Evolutionary conservation across 1,140 invertebrate genomes (phyloP).

Genomic region (Megalopta genalis): DNA sequence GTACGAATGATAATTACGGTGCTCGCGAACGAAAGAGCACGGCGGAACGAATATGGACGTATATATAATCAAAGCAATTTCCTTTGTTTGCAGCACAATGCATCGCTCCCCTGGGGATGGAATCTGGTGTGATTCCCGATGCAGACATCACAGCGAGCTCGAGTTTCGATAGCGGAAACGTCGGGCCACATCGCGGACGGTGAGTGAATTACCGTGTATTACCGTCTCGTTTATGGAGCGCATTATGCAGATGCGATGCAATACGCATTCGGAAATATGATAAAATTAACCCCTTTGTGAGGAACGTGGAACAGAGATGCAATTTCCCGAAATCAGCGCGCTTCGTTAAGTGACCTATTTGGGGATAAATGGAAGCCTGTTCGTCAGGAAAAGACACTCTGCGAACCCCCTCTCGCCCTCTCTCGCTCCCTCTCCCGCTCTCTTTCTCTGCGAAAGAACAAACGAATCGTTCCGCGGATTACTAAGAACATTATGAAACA

Average conservation of each 20-base stretch:
- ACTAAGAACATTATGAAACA: background rate
- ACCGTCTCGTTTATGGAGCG: constrained; percentile 58
- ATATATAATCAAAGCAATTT: constrained; percentile 65
- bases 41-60: constrained; percentile 53
- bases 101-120: constrained; percentile 86
- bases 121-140: constrained; percentile 86
- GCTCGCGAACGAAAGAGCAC: constrained; percentile 50
- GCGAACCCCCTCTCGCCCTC: background rate
- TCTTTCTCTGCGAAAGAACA: background rate
- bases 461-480: background rate
- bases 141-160: constrained; percentile 86
- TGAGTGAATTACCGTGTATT: constrained; percentile 68
- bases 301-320: constrained; percentile 13
- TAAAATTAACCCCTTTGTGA: constrained; percentile 56
- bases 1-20: constrained; percentile 20
- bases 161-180: constrained; percentile 87
- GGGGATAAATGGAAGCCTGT: constrained; percentile 20
- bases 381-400: background rate
- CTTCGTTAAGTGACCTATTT: constrained; percentile 44
- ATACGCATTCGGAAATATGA: constrained; percentile 62
- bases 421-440: too few species aligned
- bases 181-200: constrained; percentile 85
- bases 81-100: constrained; percentile 83
- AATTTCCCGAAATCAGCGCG: constrained; percentile 45
- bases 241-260: constrained; percentile 52